Percentiles rank a stretch among this genome's conserved stretches.
These are phyloP conservation scores for Nemurella pictetii DNA, from an alignment of 2,888 invertebrate species.

Conservation along the genomic window DNA sequence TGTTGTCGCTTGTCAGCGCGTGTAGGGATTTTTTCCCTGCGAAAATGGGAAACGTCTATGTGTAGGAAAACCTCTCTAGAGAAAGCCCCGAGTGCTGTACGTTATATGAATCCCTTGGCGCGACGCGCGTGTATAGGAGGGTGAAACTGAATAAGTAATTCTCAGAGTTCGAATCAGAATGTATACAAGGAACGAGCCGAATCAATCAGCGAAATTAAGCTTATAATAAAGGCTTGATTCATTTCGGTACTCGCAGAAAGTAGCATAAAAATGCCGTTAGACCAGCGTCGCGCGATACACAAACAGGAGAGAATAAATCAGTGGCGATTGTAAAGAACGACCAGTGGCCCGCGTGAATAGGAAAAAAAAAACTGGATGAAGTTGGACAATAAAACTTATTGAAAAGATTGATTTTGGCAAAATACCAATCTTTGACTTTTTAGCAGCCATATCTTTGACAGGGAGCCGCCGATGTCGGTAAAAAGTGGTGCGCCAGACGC, in stretches of 20 bases:
- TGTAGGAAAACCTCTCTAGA: neutral
- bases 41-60: neutral
- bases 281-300: neutral
- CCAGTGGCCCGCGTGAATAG: conserved; percentile 2
- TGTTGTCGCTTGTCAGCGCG: neutral
- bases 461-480: neutral
- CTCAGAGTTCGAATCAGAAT: neutral
- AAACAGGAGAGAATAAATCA: conserved; percentile 7
- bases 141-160: neutral
- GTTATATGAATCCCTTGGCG: neutral
- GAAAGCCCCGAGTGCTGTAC: neutral
- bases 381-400: conserved; percentile 30
- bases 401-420: conserved; percentile 33
- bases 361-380: conserved; percentile 24
- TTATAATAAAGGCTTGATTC: neutral
- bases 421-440: conserved; percentile 27
- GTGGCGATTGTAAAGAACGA: neutral
- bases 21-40: neutral
- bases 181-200: neutral
- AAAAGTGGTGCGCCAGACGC: neutral
- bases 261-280: neutral
- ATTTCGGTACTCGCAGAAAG: neutral
- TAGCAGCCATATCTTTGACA: conserved; percentile 1
- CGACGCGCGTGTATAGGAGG: neutral
- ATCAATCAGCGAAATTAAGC: neutral